These are phyloP conservation scores for Laothoe populi DNA, from an alignment of 2,888 invertebrate species.

Conservation along the genomic window DNA sequence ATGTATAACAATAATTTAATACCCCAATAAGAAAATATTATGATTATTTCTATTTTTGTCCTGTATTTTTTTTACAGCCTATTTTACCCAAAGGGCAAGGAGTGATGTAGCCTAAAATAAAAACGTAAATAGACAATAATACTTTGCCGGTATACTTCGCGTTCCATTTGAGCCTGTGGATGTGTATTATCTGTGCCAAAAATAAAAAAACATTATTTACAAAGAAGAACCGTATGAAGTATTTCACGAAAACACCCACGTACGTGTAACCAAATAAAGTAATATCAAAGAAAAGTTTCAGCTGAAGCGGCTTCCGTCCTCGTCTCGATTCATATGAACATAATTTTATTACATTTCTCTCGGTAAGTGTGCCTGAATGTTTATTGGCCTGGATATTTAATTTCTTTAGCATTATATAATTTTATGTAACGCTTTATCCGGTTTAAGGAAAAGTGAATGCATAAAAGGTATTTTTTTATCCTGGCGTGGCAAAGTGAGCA, in stretches of 20 bases:
- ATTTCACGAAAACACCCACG: slow-evolving; percentile 40
- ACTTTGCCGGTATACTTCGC: background rate
- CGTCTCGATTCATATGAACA: slow-evolving; percentile 54
- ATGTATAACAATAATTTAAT: too few species aligned
- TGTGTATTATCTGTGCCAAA: background rate
- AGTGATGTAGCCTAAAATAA: background rate
- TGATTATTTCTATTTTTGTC: too few species aligned
- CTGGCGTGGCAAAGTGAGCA: too few species aligned
- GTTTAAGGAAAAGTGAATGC: too few species aligned
- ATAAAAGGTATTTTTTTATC: too few species aligned
- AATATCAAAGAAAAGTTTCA: slow-evolving; percentile 66
- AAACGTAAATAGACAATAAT: background rate
- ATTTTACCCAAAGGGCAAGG: background rate
- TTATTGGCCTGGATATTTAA: slow-evolving; percentile 53
- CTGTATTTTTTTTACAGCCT: too few species aligned
- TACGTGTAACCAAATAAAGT: slow-evolving; percentile 62
- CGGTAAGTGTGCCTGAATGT: slow-evolving; percentile 43
- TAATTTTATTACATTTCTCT: slow-evolving; percentile 63
- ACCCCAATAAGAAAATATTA: too few species aligned
- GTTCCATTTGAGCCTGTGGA: background rate
- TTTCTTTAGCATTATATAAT: slow-evolving; percentile 28
- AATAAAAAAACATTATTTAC: background rate
- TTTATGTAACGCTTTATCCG: slow-evolving; percentile 4
- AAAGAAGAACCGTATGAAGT: background rate
- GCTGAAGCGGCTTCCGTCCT: slow-evolving; percentile 48